Conservation (phyloP, 2,113 vertebrate species). For the Agapornis roseicollis region DNA sequence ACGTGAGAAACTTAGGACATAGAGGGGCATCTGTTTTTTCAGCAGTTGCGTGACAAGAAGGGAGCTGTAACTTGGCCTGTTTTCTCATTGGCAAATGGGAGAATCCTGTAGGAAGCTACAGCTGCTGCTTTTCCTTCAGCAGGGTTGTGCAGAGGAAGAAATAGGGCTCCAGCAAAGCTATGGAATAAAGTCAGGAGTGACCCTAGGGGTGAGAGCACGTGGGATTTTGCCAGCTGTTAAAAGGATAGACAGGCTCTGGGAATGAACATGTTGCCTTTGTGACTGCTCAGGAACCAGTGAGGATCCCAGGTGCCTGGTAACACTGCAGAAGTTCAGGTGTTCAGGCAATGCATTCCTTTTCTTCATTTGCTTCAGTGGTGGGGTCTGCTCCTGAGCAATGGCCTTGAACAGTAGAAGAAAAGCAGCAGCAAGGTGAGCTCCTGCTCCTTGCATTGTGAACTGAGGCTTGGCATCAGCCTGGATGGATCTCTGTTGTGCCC, state of each 20-base stretch:
- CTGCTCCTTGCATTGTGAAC: not conserved
- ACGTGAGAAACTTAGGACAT: not conserved
- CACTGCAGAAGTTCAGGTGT: not conserved
- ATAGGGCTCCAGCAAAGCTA: not conserved
- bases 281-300: not conserved
- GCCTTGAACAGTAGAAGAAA: not conserved
- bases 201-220: not conserved
- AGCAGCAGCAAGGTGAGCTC: not conserved
- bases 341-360: not conserved
- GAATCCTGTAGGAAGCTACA: not conserved
- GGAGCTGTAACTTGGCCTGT: not conserved
- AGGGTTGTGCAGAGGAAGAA: not conserved
- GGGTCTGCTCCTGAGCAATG: not conserved
- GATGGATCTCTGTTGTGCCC: not conserved
- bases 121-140: not conserved
- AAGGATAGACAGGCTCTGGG: not conserved
- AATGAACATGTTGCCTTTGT: not conserved
- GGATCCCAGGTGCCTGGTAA: not conserved
- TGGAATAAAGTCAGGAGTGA: not conserved
- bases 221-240: not conserved
- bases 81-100: not conserved
- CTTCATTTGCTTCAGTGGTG: not conserved
- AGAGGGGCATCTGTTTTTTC: not conserved
- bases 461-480: not conserved
- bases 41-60: not conserved